These are phyloP conservation scores for Cryptophagus acutangulus DNA, from an alignment of 2,888 invertebrate species.

Conservation along the genomic window DNA sequence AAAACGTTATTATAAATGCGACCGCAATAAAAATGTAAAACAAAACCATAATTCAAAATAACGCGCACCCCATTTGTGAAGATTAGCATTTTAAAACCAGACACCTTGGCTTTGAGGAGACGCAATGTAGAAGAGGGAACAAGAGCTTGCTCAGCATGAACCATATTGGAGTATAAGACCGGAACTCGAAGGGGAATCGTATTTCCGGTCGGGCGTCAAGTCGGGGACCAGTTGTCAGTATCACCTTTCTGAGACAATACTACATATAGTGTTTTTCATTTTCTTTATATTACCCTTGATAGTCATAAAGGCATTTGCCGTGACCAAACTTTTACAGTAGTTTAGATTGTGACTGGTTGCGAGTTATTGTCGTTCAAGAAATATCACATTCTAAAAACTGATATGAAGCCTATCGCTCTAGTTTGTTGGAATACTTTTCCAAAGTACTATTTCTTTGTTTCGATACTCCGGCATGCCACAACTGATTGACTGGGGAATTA, in stretches of 20 bases:
- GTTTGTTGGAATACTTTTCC: slow-evolving; percentile 45
- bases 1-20: slow-evolving; percentile 50
- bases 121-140: slow-evolving; percentile 43
- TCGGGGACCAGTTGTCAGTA: slow-evolving; percentile 44
- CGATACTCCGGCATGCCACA: slow-evolving; percentile 42
- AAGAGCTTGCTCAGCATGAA: slow-evolving; percentile 26
- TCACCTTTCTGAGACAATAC: slow-evolving; percentile 47
- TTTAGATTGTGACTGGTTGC: slow-evolving; percentile 47
- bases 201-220: slow-evolving; percentile 41
- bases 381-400: slow-evolving; percentile 43
- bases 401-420: slow-evolving; percentile 45
- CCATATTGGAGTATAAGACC: slow-evolving; percentile 28
- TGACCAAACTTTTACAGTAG: slow-evolving; percentile 65
- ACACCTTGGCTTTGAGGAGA: slow-evolving; percentile 49
- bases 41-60: slow-evolving; percentile 51
- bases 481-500: slow-evolving; percentile 48
- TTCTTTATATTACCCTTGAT: slow-evolving; percentile 83
- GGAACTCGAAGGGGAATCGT: slow-evolving; percentile 33
- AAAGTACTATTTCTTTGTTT: slow-evolving; percentile 47
- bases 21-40: slow-evolving; percentile 51
- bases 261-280: slow-evolving; percentile 73
- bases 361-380: slow-evolving; percentile 37
- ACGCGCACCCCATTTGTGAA: slow-evolving; percentile 50
- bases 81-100: slow-evolving; percentile 52
- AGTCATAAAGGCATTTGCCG: slow-evolving; percentile 84